These are phyloP conservation scores for Ylistrum balloti DNA, from an alignment of 1,140 invertebrate genomes.

Conservation along the genomic window DNA sequence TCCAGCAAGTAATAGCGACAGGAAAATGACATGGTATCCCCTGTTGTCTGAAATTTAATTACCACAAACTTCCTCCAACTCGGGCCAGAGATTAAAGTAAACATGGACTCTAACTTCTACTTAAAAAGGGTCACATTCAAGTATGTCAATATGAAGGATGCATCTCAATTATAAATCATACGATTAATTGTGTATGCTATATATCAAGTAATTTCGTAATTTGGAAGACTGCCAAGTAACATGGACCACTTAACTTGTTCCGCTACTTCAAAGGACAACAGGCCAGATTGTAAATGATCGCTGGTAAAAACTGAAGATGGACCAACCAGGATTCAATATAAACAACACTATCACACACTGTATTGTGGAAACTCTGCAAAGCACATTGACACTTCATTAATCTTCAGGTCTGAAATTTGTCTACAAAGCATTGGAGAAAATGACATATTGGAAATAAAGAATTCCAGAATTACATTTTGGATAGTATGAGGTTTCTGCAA, in stretches of 20 bases:
- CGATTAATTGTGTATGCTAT: constrained; percentile 35
- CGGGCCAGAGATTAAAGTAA: constrained; percentile 24
- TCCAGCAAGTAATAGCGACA: constrained; percentile 3
- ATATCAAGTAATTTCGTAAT: constrained; percentile 40
- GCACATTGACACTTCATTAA: background rate
- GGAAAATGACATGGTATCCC: constrained; percentile 33
- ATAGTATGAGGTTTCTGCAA: too few relatives aligned
- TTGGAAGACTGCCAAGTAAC: constrained; percentile 16
- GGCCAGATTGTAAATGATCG: background rate
- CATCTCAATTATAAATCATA: constrained; percentile 40
- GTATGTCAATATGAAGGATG: constrained; percentile 16
- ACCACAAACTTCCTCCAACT: constrained; percentile 21
- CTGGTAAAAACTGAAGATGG: constrained; percentile 26
- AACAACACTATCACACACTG: background rate
- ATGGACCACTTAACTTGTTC: constrained; percentile 33
- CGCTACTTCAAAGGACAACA: constrained; percentile 37
- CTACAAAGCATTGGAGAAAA: background rate
- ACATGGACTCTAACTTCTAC: constrained; percentile 8
- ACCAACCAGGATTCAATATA: background rate
- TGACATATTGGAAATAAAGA: background rate
- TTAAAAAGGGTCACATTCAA: constrained; percentile 39
- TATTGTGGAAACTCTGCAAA: background rate
- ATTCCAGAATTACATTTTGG: background rate
- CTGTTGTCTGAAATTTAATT: constrained; percentile 40
- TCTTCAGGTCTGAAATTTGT: background rate